These are phyloP conservation scores for Pogonus chalceus DNA, from an alignment of 1,140 invertebrate species.

Conservation along the genomic window DNA sequence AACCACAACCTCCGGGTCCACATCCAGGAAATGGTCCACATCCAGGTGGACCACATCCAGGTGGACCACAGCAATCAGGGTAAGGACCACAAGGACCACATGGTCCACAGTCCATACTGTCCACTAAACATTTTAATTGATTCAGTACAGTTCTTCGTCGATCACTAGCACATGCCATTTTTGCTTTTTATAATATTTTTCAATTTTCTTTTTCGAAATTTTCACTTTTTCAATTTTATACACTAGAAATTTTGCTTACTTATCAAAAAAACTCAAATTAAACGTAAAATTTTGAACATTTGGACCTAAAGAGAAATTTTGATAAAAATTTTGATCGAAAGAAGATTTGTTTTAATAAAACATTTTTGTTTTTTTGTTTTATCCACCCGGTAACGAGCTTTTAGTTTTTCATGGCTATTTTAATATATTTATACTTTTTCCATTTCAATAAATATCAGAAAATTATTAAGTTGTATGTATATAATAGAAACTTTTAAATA, in stretches of 20 bases:
- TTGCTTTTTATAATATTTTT: not conserved
- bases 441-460: not conserved
- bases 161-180: not conserved
- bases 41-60: constrained; percentile 3
- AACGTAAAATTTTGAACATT: not conserved
- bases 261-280: not conserved
- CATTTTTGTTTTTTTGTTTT: not conserved
- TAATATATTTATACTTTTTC: not conserved
- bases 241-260: not conserved
- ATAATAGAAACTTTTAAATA: no score
- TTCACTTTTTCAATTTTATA: not conserved
- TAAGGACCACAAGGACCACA: constrained; percentile 18
- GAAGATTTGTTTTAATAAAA: not conserved
- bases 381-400: not conserved
- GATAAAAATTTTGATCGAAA: not conserved
- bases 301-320: not conserved
- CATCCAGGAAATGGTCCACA: constrained; percentile 19
- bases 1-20: constrained; percentile 27
- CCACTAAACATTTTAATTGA: constrained; percentile 26
- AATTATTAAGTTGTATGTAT: no score
- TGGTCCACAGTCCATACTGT: constrained; percentile 28
- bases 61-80: constrained; percentile 12
- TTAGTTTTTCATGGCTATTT: not conserved
- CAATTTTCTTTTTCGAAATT: not conserved
- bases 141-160: constrained; percentile 23